Percentiles rank a stretch among this genome's conserved stretches.
These are phyloP conservation scores for Saccostrea echinata DNA, from an alignment of 1,140 invertebrate species.

Conservation along the genomic window DNA sequence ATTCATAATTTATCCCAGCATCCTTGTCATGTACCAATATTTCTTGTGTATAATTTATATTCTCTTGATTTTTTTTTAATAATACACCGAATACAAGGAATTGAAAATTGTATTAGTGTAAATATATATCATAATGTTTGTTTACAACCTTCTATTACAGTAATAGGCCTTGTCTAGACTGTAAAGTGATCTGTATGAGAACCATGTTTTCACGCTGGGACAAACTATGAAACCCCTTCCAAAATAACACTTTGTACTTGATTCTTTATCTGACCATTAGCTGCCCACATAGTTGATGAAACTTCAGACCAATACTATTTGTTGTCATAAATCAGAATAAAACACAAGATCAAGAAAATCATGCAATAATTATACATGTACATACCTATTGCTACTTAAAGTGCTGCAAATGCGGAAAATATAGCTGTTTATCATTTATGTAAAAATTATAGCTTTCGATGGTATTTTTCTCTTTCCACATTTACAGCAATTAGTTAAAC, in stretches of 20 bases:
- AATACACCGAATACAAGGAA: too few relatives aligned
- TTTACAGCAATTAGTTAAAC: neutral
- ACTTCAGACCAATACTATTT: neutral
- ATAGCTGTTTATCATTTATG: neutral
- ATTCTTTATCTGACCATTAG: neutral
- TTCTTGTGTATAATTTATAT: too few relatives aligned
- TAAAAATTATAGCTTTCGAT: neutral
- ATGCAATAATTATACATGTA: neutral
- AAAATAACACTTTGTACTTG: neutral
- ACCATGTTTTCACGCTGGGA: neutral
- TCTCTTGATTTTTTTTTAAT: too few relatives aligned
- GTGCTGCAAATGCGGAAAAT: neutral
- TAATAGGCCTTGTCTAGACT: neutral
- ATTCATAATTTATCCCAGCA: conserved; percentile 13
- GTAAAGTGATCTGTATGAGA: neutral
- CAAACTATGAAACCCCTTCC: neutral
- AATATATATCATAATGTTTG: too few relatives aligned
- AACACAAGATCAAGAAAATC: neutral
- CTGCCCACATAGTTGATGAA: conserved; percentile 1
- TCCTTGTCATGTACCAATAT: neutral
- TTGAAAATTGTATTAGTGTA: too few relatives aligned
- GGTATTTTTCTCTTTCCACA: neutral
- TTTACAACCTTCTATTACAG: too few relatives aligned
- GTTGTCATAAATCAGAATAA: neutral
- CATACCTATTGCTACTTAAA: neutral